These are phyloP conservation scores for Chymomyza fuscimana DNA, from an alignment of 2,888 invertebrate species.

Conservation along the genomic window DNA sequence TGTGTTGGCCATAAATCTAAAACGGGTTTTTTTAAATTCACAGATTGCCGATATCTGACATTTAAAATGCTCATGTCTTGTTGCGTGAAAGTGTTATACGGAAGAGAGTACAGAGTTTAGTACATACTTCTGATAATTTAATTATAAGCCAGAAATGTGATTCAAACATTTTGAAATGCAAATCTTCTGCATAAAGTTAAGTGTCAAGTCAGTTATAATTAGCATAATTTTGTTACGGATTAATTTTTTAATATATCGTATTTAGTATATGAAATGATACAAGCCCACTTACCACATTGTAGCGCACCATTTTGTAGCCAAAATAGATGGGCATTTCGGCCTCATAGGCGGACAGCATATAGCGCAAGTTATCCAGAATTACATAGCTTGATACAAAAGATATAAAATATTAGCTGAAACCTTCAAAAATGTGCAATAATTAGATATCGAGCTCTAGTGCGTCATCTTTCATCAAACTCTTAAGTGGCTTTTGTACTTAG, in stretches of 20 bases:
- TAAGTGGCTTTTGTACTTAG: too few relatives aligned
- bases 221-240: neutral
- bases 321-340: slow-evolving; percentile 90
- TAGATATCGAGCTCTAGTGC: neutral
- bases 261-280: neutral
- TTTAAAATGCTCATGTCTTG: neutral
- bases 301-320: slow-evolving; percentile 86
- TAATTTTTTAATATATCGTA: neutral
- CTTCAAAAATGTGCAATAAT: neutral
- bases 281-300: slow-evolving; percentile 64
- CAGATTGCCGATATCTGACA: neutral
- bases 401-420: neutral
- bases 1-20: neutral
- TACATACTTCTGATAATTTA: slow-evolving; percentile 21
- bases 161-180: slow-evolving; percentile 36
- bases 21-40: neutral
- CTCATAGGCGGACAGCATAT: slow-evolving; percentile 88
- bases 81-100: neutral
- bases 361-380: slow-evolving; percentile 95
- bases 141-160: neutral
- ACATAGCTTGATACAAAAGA: slow-evolving; percentile 86
- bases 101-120: neutral
- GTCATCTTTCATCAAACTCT: too few relatives aligned
- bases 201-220: neutral
- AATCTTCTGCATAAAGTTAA: slow-evolving; percentile 14